Evolutionary conservation across 2,888 invertebrate genomes (phyloP), one percentile per base, ranked within the genome.

Genomic region (Sicus ferrugineus): DNA sequence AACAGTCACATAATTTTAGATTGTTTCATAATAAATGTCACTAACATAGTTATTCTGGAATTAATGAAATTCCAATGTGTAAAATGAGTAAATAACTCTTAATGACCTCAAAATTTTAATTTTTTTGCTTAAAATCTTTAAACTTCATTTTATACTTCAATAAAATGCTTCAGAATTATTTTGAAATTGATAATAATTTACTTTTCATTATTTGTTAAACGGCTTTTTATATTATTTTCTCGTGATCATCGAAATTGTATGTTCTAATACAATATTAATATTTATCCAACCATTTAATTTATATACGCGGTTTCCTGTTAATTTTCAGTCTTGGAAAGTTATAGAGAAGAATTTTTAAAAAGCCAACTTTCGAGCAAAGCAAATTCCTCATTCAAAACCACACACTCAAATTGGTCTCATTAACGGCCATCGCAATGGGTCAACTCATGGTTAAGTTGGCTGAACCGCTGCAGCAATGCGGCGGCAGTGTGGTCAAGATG

Each of bases 401-500:
- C 34, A 34, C 26, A 19, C 21, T n/a, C 11, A 6, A 31, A 5
- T 28, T 31, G 31, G 34, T 16, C 23, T 34, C 5, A 61, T 42
- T 16, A 9, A 34, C 38, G n/a, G 34, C 38, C 16, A 19, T 9
- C 26, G 42, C 34, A 42, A 88, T 88, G 88, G 88, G 88, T 65
- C 83, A 83, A 68, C 79, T 84, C 70, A 77, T 87, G 64, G 84
- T 83, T 67, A 80, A 80, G 68, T 76, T 85, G 69, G 78, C 80
- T 46, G 75, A 77, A 70, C 84, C 86, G 16, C 80, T 86, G 9
- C 81, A 83, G 52, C 80, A 78, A 50, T 78, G 85, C 58, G 82
- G 86, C 14, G 81, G 80, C 68, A 87, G 86, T 76, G 83, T 88
- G 42, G 84, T 83, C 21, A 81, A 84, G 52, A 84, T 86, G 70